Conservation (phyloP, 1,140 invertebrate species). For the Listronotus bonariensis region DNA sequence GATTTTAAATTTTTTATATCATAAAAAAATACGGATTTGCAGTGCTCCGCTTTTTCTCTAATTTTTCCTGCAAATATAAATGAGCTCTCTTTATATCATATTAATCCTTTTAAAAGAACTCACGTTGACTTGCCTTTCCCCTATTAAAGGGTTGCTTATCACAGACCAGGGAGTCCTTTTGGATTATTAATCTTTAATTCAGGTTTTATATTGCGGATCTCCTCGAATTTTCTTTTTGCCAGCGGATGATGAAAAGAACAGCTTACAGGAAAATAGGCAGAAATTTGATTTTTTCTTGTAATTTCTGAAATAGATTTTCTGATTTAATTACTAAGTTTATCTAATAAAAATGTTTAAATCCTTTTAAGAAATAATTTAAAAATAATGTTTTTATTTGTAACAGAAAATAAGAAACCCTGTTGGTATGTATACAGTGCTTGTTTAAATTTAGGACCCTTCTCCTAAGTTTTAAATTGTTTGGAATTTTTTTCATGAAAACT, state of each 20-base stretch:
- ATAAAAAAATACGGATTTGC: too few species aligned
- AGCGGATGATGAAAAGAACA: background rate
- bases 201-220: conserved; percentile 4
- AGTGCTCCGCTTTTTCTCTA: background rate
- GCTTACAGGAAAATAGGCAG: background rate
- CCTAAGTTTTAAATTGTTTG: too few species aligned
- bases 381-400: too few species aligned
- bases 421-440: too few species aligned
- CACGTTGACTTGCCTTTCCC: conserved; percentile 9
- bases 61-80: conserved; percentile 6
- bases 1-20: too few species aligned
- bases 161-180: conserved; percentile 14
- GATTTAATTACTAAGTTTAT: background rate
- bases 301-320: background rate
- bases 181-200: conserved; percentile 12
- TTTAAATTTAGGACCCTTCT: too few species aligned
- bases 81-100: conserved; percentile 9
- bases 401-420: too few species aligned
- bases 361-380: too few species aligned
- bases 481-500: too few species aligned
- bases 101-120: conserved; percentile 19
- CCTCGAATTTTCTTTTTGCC: background rate
- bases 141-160: conserved; percentile 19
- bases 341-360: too few species aligned
- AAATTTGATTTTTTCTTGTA: background rate